phyloP scores from a whole-genome alignment of 2,797 vertebrate genomes.

The Gastrophryne carolinensis region DNA sequence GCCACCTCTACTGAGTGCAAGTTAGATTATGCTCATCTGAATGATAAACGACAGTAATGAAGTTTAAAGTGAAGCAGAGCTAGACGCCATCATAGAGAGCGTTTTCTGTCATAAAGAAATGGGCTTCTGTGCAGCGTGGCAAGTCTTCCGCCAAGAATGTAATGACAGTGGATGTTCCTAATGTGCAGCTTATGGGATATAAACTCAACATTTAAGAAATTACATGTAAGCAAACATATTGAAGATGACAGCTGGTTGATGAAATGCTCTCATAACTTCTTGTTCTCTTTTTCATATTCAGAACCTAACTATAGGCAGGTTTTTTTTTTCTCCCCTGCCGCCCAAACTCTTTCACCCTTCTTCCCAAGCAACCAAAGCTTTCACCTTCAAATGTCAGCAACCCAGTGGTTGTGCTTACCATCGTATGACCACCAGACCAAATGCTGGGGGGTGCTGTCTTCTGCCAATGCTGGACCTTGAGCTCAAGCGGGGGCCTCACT shows the following conservation, averaged over 20 bases:
- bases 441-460: no score
- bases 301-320: no score
- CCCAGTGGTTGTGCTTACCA: no score
- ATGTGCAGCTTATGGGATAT: not conserved
- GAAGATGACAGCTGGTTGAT: not conserved
- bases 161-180: constrained; percentile 17
- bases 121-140: not conserved
- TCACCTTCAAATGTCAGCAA: no score
- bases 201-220: not conserved
- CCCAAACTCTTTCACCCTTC: no score
- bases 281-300: no score
- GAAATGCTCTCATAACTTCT: no score
- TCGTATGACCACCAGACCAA: no score
- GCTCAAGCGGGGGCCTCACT: no score
- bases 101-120: constrained; percentile 44
- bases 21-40: constrained; percentile 25
- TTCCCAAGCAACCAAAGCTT: no score
- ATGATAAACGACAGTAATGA: constrained; percentile 36
- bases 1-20: not conserved
- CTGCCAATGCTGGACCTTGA: no score
- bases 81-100: not conserved
- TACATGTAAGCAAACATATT: not conserved
- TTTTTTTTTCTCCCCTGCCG: no score
- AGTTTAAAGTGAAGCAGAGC: constrained; percentile 40
- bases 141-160: not conserved